These are phyloP conservation scores for Sarcophaga peregrina DNA, from an alignment of 1,140 invertebrate species.

Conservation along the genomic window DNA sequence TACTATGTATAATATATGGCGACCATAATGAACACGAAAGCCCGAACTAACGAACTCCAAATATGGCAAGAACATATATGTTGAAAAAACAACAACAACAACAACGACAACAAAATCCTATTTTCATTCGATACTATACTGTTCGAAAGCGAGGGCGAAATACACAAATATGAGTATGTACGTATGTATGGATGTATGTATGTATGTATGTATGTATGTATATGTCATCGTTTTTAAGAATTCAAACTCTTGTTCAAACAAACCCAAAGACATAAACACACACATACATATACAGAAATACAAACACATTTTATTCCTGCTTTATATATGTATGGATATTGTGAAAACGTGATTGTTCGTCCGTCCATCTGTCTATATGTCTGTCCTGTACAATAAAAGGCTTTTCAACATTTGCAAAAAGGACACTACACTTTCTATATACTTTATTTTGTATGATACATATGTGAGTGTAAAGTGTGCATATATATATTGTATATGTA, in stretches of 20 bases:
- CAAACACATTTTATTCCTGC: background rate
- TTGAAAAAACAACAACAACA: background rate
- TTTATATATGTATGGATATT: background rate
- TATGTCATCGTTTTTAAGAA: background rate
- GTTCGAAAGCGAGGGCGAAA: slow-evolving; percentile 9
- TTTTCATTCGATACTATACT: slow-evolving; percentile 8
- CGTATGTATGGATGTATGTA: too few species aligned
- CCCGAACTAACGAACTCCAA: slow-evolving; percentile 35
- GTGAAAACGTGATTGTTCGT: background rate
- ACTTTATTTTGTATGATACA: background rate
- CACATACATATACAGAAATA: background rate
- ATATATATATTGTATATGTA: background rate
- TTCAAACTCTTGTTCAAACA: background rate
- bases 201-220: too few species aligned
- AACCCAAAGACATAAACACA: background rate
- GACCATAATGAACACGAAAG: slow-evolving; percentile 35
- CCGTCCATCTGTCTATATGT: too few species aligned
- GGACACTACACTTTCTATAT: slow-evolving; percentile 56
- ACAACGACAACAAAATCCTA: too few species aligned
- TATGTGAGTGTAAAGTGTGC: background rate
- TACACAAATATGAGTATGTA: background rate
- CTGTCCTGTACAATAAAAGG: slow-evolving; percentile 52
- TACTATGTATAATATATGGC: slow-evolving; percentile 17
- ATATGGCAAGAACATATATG: background rate
- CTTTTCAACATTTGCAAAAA: slow-evolving; percentile 55